These are phyloP conservation scores for Phortica variegata DNA, from an alignment of 1,140 invertebrate genomes.

Conservation along the genomic window DNA sequence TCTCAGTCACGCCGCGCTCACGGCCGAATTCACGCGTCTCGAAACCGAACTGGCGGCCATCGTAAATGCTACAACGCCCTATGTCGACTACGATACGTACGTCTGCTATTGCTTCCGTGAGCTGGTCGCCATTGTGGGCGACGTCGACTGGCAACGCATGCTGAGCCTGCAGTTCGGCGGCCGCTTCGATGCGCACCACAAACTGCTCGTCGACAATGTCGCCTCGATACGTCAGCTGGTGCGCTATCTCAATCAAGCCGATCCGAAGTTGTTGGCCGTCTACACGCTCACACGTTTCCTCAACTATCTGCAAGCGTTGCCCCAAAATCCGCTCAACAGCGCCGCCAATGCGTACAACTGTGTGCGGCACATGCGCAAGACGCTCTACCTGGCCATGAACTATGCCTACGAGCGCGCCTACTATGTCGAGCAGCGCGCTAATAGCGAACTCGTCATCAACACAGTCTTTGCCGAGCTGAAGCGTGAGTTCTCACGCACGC, in stretches of 20 bases:
- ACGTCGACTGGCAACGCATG: conserved; percentile 17
- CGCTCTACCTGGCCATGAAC: conserved; percentile 39
- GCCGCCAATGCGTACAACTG: conserved; percentile 7
- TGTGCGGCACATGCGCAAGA: conserved; percentile 36
- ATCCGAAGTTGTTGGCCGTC: conserved; percentile 18
- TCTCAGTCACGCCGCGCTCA: not conserved
- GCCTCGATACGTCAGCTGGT: conserved; percentile 9
- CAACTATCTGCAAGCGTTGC: conserved; percentile 22
- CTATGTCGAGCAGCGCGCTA: conserved; percentile 15
- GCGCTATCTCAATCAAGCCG: conserved; percentile 18
- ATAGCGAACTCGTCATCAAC: conserved; percentile 29
- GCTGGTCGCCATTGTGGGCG: too few relatives aligned
- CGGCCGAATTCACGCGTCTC: conserved; percentile 1
- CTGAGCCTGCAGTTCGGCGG: conserved; percentile 20
- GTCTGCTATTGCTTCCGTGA: too few relatives aligned
- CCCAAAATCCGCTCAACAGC: conserved; percentile 30
- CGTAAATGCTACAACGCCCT: too few relatives aligned
- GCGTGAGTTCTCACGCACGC: conserved; percentile 15
- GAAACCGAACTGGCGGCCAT: too few relatives aligned
- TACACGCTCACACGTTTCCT: conserved; percentile 31
- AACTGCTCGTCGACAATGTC: conserved; percentile 31
- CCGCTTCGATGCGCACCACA: conserved; percentile 10
- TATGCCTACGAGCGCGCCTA: conserved; percentile 33
- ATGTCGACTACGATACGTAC: too few relatives aligned
- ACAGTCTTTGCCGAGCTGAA: conserved; percentile 31